Evolutionary conservation across 37 sponge, comb jelly and placozoan species (phyloP), one percentile per base, ranked within the genome.

Genomic region (Beroe ovata): DNA sequence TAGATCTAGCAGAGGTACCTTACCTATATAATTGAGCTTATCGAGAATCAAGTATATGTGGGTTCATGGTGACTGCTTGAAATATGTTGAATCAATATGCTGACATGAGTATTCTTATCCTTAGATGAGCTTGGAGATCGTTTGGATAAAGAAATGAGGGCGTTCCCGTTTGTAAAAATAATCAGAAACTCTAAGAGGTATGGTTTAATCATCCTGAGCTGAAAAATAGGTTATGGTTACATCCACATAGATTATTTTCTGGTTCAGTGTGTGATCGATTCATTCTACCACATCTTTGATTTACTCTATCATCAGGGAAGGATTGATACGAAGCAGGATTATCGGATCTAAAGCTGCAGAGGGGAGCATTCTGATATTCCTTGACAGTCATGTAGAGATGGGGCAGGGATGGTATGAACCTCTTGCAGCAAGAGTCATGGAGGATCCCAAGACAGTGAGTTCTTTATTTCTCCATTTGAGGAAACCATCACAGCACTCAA

Each of bases 311-410:
- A 6, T 3, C 84, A 77, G 99, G 39, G 92, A 93, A 60, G 99
- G 99, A 0, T 90, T 97, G 64, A 95, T 94, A 30, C 81, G 94
- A 54, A 93, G 95, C n/a, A 71, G 97, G 2, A 77, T 97, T 89
- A 92, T 93, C 22, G 97, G 97, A 35, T 93, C 95, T 16, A 60
- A 77, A 42, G 84, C 22, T 6, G 84, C 84, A 42, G 54, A 20
- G 21, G 84, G 84, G 0, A 88, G 93, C 59, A 93, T 94, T 20
- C 88, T 96, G 38, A 89, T 92, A 0, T 95, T 97, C 88, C 93
- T 97, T 8, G 99, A 97, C 64, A 93, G 94, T 8, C 99, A 97
- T 88, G 95, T 96, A 58, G 99, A 97, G 91, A 72, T 64, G 38
- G 92, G 92, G 39, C 60, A 77, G 8, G 93, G 94, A 34, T 97